A percentile compares a stretch with the other conserved stretches of the same genome.
phyloP scores from a whole-genome alignment of 1,140 invertebrate genomes.

The Diabrotica undecimpunctata region DNA sequence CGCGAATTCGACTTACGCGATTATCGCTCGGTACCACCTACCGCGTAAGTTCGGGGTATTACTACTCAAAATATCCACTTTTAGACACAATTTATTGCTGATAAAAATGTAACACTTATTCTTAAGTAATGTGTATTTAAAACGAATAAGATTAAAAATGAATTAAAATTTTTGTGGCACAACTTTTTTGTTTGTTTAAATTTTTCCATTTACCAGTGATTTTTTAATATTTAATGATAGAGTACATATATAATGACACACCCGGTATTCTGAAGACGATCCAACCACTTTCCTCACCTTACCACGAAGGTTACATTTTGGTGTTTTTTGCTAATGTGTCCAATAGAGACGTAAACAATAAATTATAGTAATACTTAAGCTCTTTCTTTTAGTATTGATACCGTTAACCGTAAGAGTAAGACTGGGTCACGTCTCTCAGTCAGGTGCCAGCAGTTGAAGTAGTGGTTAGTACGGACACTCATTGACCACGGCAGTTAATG shows the following conservation, averaged over 20 bases:
- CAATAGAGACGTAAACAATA: neutral
- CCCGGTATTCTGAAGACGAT: neutral
- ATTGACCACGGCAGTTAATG: neutral
- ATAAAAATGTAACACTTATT: too few relatives aligned
- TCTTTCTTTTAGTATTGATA: neutral
- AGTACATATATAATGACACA: neutral
- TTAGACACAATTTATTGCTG: too few relatives aligned
- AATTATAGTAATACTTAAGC: neutral
- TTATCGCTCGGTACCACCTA: too few relatives aligned
- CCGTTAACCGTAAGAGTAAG: constrained; percentile 1
- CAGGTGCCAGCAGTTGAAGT: constrained; percentile 1
- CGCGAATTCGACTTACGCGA: too few relatives aligned
- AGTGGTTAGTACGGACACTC: neutral
- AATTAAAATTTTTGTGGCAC: too few relatives aligned
- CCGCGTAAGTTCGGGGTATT: too few relatives aligned
- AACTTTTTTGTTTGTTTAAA: too few relatives aligned
- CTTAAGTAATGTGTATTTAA: too few relatives aligned
- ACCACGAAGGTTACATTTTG: neutral
- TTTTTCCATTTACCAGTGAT: too few relatives aligned
- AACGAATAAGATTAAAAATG: too few relatives aligned
- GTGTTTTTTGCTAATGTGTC: neutral
- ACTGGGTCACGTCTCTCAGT: constrained; percentile 1
- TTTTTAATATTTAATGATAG: too few relatives aligned
- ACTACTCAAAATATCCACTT: too few relatives aligned
- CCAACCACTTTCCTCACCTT: neutral